Evolutionary conservation across 2,888 invertebrate species (phyloP).

Genomic region (Drosophila infuscata): DNA sequence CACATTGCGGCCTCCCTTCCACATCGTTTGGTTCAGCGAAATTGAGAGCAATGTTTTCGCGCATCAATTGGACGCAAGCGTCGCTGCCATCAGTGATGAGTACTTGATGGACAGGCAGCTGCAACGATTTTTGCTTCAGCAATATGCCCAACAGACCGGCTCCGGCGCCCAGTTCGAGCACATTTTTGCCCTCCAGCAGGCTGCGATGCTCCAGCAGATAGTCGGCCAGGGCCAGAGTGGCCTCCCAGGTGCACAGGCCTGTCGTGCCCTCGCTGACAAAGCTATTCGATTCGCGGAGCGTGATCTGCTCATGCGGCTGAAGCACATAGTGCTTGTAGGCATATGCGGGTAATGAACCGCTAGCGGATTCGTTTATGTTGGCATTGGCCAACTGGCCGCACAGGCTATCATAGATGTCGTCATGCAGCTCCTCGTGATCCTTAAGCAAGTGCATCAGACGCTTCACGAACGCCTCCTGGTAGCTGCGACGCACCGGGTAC

Average conservation of each 20-base stretch:
- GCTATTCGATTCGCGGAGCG: slow-evolving; percentile 89
- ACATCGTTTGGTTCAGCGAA: slow-evolving; percentile 70
- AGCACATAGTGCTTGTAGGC: slow-evolving; percentile 88
- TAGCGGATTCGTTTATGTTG: background rate
- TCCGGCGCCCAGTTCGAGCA: slow-evolving; percentile 92
- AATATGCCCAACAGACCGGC: slow-evolving; percentile 90
- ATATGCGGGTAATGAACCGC: slow-evolving; percentile 63
- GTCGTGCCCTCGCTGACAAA: slow-evolving; percentile 92
- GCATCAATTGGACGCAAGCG: slow-evolving; percentile 88
- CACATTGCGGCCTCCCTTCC: slow-evolving; percentile 33
- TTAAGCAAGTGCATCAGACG: slow-evolving; percentile 88
- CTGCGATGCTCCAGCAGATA: slow-evolving; percentile 88
- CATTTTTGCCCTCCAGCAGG: slow-evolving; percentile 86
- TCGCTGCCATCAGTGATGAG: slow-evolving; percentile 90
- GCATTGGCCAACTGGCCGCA: slow-evolving; percentile 48
- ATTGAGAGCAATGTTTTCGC: slow-evolving; percentile 88
- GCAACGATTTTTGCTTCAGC: slow-evolving; percentile 87
- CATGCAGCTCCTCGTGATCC: slow-evolving; percentile 87
- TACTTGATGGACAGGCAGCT: slow-evolving; percentile 85
- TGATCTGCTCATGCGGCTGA: slow-evolving; percentile 84
- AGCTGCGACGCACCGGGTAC: slow-evolving; percentile 88
- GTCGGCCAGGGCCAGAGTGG: slow-evolving; percentile 89
- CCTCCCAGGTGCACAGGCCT: slow-evolving; percentile 93
- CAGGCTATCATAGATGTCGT: slow-evolving; percentile 88
- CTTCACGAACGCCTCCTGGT: slow-evolving; percentile 89